Evolutionary conservation across 1,140 invertebrate species (phyloP), one percentile per base, ranked within the genome.

Genomic region (Prorops nasuta): DNA sequence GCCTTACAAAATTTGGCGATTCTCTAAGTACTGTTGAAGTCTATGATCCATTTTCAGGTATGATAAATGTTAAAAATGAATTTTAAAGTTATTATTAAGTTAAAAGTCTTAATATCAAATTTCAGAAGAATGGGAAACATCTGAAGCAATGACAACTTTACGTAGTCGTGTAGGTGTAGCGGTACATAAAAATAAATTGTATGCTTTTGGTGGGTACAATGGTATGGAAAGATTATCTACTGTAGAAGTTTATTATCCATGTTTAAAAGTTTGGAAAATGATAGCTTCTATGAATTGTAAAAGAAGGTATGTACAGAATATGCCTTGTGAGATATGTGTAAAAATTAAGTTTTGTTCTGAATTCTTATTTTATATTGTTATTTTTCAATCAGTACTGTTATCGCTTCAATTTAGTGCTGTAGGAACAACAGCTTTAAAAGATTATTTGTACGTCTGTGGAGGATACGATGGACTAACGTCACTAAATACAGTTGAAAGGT

Each of bases 391-490:
- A 17, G 32, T n/a, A 7, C 24, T n/a, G n/a, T n/a, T n/a, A 38
- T 16, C 32, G 37, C 35, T 19, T 37, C 74, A 20, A n/a, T n/a
- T n/a, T 56, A 89, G 91, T 80, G 91, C 91, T 40, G 83, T 92
- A 7, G 91, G 91, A 19, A 90, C 90, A n/a, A 86, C 89, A n/a
- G 82, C 89, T 4, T 67, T 94, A 15, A 86, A 89, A 64, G 85
- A 88, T 64, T 81, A 84, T 54, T 79, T 95, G 36, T 94, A 93
- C 66, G 91, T 94, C 1, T 93, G 90, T 71, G 90, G 90, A n/a
- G 91, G 91, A 18, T 90, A 92, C 60, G 90, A 94, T 75, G 91
- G 91, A n/a, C 83, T 90, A 8, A 89, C 89, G 7, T 92, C 90
- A 3, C 76, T 94, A 2, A 90, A 89, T 67, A 91, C 88, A 1